Evolutionary conservation across 2,797 vertebrate species (phyloP).

Genomic region (Gymnoscopelus braueri): DNA sequence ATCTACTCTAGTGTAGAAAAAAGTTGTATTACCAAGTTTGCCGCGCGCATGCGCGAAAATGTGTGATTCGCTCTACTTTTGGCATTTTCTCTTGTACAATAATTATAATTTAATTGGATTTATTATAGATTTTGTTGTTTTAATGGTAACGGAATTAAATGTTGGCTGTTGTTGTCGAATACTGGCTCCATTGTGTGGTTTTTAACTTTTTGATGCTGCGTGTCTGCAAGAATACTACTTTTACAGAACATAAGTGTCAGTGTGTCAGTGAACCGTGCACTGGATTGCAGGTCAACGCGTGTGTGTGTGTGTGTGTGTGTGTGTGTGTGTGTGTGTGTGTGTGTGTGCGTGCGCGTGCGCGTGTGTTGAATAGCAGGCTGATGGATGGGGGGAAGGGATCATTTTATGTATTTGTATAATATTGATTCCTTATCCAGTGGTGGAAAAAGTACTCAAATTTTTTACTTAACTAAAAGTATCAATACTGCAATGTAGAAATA

Average conservation of each 20-base stretch:
- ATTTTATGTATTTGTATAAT: no score
- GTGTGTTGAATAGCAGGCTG: constrained; percentile 71
- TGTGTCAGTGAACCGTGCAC: constrained; percentile 82
- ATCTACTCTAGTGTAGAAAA: background rate
- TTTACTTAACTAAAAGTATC: no score
- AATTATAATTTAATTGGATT: background rate
- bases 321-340: constrained; percentile 9
- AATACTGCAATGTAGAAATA: no score
- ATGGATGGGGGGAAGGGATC: constrained; percentile 46
- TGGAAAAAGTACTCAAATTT: no score
- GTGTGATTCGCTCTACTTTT: constrained; percentile 52
- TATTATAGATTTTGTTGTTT: background rate
- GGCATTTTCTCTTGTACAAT: constrained; percentile 33
- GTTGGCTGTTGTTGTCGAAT: background rate
- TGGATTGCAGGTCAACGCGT: constrained; percentile 78
- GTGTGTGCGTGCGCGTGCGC: constrained; percentile 55
- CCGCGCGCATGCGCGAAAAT: constrained; percentile 70
- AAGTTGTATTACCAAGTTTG: constrained; percentile 66
- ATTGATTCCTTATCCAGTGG: no score
- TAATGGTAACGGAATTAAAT: fast-evolving
- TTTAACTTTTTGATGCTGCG: background rate
- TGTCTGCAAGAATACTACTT: constrained; percentile 44
- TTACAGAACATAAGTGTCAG: constrained; percentile 75
- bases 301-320: background rate
- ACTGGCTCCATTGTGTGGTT: background rate